phyloP scores from a whole-genome alignment of 2,797 vertebrate species.

The Oreochromis grahami region DNA sequence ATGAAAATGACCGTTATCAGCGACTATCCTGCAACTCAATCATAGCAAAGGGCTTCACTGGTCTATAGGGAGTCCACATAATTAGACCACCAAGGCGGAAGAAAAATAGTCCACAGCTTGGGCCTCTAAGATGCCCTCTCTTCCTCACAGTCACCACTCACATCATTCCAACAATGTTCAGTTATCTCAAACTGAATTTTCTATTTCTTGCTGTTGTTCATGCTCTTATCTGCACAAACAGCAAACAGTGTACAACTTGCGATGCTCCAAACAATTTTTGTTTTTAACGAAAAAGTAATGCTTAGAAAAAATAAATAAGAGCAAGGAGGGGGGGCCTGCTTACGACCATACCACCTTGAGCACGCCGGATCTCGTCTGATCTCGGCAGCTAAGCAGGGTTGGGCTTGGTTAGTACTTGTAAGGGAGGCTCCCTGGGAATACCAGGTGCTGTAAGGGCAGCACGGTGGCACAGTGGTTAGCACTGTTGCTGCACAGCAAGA shows the following conservation, averaged over 20 bases:
- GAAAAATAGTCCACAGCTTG: neutral
- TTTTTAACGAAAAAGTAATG: neutral
- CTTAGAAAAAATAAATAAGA: neutral
- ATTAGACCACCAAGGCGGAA: constrained; percentile 48
- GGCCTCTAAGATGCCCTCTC: neutral
- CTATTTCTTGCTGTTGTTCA: neutral
- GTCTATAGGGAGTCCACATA: neutral
- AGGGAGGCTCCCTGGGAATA: no score
- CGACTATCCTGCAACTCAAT: neutral
- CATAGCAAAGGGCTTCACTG: neutral
- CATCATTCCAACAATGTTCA: neutral
- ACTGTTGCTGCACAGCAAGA: no score
- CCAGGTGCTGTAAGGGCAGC: no score
- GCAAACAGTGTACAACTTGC: neutral
- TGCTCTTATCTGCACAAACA: neutral
- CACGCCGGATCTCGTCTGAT: no score
- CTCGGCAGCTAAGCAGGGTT: no score
- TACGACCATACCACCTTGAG: no score
- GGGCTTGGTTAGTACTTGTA: no score
- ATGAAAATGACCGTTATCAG: constrained; percentile 19
- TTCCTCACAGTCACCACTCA: neutral
- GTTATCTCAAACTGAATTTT: neutral
- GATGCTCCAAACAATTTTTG: neutral
- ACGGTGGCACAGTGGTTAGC: no score
- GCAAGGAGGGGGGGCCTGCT: neutral